These are phyloP conservation scores for Megaleporinus macrocephalus DNA, from an alignment of 2,113 vertebrate genomes.

Conservation along the genomic window DNA sequence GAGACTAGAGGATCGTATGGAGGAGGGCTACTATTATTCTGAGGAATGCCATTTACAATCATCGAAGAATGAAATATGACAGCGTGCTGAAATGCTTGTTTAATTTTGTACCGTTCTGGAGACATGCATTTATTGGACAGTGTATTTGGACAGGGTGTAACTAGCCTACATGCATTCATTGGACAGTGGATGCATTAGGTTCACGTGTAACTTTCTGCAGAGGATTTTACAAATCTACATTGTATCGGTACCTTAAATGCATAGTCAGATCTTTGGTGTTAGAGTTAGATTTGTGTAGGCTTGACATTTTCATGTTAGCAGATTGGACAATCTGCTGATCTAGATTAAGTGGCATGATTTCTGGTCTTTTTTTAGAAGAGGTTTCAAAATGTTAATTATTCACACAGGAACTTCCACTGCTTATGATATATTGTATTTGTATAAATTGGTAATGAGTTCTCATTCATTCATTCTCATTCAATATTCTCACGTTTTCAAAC, in stretches of 20 bases:
- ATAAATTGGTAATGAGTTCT: neutral
- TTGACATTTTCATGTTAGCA: neutral
- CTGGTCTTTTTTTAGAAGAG: neutral
- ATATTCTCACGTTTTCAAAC: no score
- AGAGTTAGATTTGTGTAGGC: neutral
- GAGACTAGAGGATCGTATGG: conserved; percentile 31
- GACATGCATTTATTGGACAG: neutral
- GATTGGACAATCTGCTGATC: neutral
- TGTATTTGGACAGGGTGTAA: neutral
- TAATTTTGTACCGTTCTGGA: conserved; percentile 33
- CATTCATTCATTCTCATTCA: no score
- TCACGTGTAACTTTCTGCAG: neutral
- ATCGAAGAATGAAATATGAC: conserved; percentile 22
- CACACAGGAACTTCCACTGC: neutral
- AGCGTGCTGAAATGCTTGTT: conserved; percentile 35
- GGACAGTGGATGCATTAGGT: neutral
- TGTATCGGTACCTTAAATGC: neutral
- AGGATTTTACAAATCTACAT: neutral
- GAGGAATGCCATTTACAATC: conserved; percentile 31
- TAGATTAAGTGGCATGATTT: neutral
- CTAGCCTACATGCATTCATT: neutral
- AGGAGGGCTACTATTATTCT: conserved; percentile 30
- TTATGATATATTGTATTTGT: neutral
- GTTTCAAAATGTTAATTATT: neutral
- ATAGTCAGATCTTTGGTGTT: no score